Percentiles rank a stretch among this genome's conserved stretches.
These are phyloP conservation scores for Hyperoplus lanceolatus DNA, from an alignment of 2,797 vertebrate genomes.

Conservation along the genomic window DNA sequence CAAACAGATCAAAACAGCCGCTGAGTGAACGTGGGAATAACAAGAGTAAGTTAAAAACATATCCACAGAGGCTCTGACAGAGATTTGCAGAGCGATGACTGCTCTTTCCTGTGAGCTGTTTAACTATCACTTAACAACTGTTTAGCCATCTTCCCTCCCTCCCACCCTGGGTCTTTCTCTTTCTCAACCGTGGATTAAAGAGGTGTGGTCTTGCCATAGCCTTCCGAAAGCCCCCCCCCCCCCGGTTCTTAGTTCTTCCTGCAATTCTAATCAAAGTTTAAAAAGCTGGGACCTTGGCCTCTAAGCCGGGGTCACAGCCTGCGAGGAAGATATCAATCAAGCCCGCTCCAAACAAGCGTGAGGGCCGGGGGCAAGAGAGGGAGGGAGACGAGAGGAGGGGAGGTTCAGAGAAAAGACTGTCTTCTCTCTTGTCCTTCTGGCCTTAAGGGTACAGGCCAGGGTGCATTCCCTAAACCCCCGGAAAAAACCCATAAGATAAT, in stretches of 20 bases:
- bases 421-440: constrained; percentile 22
- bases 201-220: constrained; percentile 62
- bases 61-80: constrained; percentile 25
- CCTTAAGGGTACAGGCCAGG: constrained; percentile 30
- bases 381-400: constrained; percentile 34
- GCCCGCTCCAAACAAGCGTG: constrained; percentile 69
- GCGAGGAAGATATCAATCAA: constrained; percentile 83
- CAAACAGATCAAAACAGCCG: constrained; percentile 50
- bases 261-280: constrained; percentile 82
- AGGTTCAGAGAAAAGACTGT: constrained; percentile 54
- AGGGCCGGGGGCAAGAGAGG: constrained; percentile 40
- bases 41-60: constrained; percentile 34
- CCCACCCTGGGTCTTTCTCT: constrained; percentile 6
- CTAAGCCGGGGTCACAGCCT: constrained; percentile 59
- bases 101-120: constrained; percentile 37
- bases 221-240: constrained; percentile 25
- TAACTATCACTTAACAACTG: constrained; percentile 35
- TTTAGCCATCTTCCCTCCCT: constrained; percentile 21
- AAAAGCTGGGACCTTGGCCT: constrained; percentile 80
- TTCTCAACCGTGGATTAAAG: constrained; percentile 47
- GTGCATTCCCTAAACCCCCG: constrained; percentile 39
- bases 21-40: constrained; percentile 44
- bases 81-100: constrained; percentile 28
- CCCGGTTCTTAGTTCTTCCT: constrained; percentile 74
- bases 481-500: constrained; percentile 38